A percentile compares a stretch with the other conserved stretches of the same genome.
phyloP scores from a whole-genome alignment of 1,140 invertebrate genomes.

The Hypsibius dujardini region DNA sequence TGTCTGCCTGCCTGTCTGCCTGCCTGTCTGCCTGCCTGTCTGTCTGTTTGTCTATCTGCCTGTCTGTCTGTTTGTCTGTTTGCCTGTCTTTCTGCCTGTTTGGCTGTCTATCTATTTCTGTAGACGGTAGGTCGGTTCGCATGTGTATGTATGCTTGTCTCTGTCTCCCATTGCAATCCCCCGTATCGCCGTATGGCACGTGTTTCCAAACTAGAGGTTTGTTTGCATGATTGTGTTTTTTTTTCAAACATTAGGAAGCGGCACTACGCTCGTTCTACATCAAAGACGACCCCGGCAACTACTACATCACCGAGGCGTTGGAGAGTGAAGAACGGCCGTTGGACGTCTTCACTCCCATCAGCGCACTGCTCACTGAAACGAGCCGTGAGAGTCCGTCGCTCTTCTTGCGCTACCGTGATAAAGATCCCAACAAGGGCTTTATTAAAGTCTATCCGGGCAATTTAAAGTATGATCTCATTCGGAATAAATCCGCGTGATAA shows the following conservation, averaged over 20 bases:
- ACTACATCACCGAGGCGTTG: conserved; percentile 64
- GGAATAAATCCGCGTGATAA: conserved; percentile 33
- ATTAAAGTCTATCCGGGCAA: conserved; percentile 42
- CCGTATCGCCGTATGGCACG: too few relatives aligned
- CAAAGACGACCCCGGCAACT: conserved; percentile 68
- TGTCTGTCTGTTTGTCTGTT: neutral
- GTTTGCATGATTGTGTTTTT: too few relatives aligned
- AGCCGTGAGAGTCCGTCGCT: conserved; percentile 69
- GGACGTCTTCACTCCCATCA: conserved; percentile 62
- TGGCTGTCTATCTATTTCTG: too few relatives aligned
- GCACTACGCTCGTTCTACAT: conserved; percentile 91
- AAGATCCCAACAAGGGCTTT: conserved; percentile 36
- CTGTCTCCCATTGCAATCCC: too few relatives aligned
- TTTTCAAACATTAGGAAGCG: conserved; percentile 36
- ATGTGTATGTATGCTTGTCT: too few relatives aligned
- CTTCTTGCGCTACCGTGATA: conserved; percentile 59
- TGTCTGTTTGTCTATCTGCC: too few relatives aligned
- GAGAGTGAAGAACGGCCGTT: conserved; percentile 49
- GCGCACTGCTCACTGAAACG: conserved; percentile 45
- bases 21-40: too few relatives aligned
- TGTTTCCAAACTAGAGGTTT: too few relatives aligned
- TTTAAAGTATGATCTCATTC: conserved; percentile 32
- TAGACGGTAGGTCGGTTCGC: too few relatives aligned
- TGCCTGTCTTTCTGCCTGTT: conserved; percentile 22
- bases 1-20: too few relatives aligned